Conservation (phyloP, 2,113 vertebrate species). For the Otus sunia region DNA sequence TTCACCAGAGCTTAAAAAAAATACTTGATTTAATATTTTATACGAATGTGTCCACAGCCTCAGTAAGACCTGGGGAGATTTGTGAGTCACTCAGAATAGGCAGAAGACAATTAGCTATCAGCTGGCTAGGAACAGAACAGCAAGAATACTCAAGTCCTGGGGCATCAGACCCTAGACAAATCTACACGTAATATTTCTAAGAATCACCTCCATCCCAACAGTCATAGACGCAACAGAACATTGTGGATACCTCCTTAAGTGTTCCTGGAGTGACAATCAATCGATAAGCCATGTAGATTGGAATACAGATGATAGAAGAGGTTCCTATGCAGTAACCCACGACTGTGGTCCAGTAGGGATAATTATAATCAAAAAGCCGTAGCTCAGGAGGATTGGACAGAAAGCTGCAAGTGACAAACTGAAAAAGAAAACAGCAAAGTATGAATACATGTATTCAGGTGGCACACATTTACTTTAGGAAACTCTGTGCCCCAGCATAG, state of each 20-base stretch:
- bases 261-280: constrained; percentile 87
- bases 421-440: neutral
- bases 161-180: neutral
- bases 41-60: neutral
- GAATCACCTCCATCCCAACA: neutral
- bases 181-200: neutral
- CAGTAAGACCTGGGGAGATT: neutral
- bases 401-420: constrained; percentile 97
- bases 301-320: constrained; percentile 94
- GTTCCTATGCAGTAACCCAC: constrained; percentile 93
- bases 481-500: neutral
- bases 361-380: constrained; percentile 87
- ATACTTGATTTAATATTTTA: neutral
- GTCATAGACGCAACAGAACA: neutral
- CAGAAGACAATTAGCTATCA: neutral
- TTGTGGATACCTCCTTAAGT: constrained; percentile 86
- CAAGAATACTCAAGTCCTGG: neutral
- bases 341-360: constrained; percentile 89
- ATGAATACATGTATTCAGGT: neutral
- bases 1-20: neutral
- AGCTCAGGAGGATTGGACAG: constrained; percentile 87
- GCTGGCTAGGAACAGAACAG: neutral
- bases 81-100: neutral
- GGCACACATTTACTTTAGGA: neutral
- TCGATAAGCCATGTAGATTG: constrained; percentile 88